These are phyloP conservation scores for Zelostemma sp. DNA, from an alignment of 1,140 invertebrate species.

Conservation along the genomic window DNA sequence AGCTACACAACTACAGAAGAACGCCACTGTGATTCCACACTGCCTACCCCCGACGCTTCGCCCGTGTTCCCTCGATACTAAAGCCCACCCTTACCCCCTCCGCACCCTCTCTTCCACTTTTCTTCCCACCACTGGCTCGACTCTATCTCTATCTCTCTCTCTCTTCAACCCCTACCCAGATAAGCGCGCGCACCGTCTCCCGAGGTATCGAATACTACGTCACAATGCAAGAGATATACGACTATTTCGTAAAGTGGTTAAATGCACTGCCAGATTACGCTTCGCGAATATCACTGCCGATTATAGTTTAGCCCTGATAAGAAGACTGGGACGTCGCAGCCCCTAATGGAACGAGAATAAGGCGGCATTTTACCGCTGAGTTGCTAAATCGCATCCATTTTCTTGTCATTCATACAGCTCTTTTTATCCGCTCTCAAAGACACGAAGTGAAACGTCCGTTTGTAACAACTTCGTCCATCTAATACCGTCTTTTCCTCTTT, in stretches of 20 bases:
- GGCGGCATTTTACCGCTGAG: constrained; percentile 1
- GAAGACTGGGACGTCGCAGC: constrained; percentile 14
- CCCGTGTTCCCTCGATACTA: constrained; percentile 44
- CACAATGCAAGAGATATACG: constrained; percentile 63
- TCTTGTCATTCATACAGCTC: constrained; percentile 18
- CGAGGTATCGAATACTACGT: constrained; percentile 68
- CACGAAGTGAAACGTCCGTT: constrained; percentile 18
- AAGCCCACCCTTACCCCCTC: constrained; percentile 39
- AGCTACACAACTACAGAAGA: constrained; percentile 38
- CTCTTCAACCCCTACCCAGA: constrained; percentile 44
- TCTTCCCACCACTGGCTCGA: constrained; percentile 30
- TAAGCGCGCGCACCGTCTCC: constrained; percentile 52
- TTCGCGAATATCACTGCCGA: constrained; percentile 50
- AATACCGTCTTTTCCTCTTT: no score
- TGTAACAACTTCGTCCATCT: no score
- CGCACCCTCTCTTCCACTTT: constrained; percentile 19
- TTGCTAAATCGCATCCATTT: constrained; percentile 15
- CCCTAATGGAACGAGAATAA: constrained; percentile 28
- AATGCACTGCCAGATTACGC: constrained; percentile 68
- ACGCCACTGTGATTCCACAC: constrained; percentile 48
- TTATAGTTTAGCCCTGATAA: constrained; percentile 42
- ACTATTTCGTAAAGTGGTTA: constrained; percentile 68
- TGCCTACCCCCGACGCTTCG: constrained; percentile 28
- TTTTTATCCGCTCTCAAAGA: constrained; percentile 26
- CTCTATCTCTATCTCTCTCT: no score